These are phyloP conservation scores for Dipus sagitta DNA, from an alignment of 2,797 vertebrate species.

Conservation along the genomic window DNA sequence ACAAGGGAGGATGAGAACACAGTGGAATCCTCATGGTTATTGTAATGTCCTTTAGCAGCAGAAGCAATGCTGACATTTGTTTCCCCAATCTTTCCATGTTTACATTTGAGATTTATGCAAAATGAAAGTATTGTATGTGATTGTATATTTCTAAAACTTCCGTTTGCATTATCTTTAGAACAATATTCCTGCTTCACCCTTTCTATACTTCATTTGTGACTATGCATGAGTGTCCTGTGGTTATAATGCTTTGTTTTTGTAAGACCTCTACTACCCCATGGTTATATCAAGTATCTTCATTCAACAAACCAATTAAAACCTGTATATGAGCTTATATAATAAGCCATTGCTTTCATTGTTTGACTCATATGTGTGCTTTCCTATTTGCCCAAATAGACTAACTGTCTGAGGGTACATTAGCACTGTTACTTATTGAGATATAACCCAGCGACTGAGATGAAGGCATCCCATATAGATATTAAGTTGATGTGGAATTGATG, in stretches of 20 bases:
- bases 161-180: not conserved
- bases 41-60: not conserved
- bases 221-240: not conserved
- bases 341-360: not conserved
- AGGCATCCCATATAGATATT: slow-evolving; percentile 23
- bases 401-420: not conserved
- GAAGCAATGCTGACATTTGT: not conserved
- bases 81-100: not conserved
- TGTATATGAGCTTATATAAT: not conserved
- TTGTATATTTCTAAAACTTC: not conserved
- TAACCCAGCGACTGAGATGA: not conserved
- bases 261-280: too few species aligned
- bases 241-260: not conserved
- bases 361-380: not conserved
- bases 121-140: not conserved
- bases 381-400: not conserved
- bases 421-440: not conserved
- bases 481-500: not conserved
- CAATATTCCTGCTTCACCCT: not conserved
- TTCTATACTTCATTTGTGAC: not conserved
- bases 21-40: not conserved
- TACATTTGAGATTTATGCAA: not conserved
- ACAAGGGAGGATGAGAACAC: not conserved
- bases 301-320: not conserved
- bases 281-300: not conserved